Percentiles rank a stretch among this genome's conserved stretches.
phyloP scores from a whole-genome alignment of 2,888 invertebrate species.

The Aquatica leii region DNA sequence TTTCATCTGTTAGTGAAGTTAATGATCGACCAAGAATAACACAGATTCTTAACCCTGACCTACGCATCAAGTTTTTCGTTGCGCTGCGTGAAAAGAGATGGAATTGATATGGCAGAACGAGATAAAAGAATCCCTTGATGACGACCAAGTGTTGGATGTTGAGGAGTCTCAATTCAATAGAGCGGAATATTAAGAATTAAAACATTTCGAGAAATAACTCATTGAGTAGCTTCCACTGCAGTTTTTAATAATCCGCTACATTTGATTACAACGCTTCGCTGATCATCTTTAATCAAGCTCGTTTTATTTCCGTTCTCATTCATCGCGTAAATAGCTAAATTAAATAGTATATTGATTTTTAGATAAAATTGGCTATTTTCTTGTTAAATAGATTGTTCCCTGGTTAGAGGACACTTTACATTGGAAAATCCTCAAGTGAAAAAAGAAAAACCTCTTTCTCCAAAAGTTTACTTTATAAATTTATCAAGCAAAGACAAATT shows the following conservation, averaged over 20 bases:
- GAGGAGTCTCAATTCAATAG: slow-evolving; percentile 29
- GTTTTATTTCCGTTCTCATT: too few species aligned
- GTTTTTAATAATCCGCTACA: too few species aligned
- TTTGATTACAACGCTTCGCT: too few species aligned
- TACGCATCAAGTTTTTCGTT: slow-evolving; percentile 48
- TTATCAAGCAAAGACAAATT: not conserved
- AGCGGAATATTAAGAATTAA: slow-evolving; percentile 31
- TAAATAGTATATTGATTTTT: too few species aligned
- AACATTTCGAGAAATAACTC: slow-evolving; percentile 12
- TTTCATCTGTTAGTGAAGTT: slow-evolving; percentile 38
- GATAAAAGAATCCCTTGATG: slow-evolving; percentile 41
- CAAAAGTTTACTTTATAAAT: slow-evolving; percentile 9
- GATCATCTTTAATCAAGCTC: too few species aligned
- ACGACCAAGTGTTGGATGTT: slow-evolving; percentile 36
- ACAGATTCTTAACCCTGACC: slow-evolving; percentile 48
- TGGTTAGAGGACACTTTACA: too few species aligned
- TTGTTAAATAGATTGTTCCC: too few species aligned
- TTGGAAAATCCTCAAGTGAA: too few species aligned
- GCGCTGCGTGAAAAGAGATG: slow-evolving; percentile 41
- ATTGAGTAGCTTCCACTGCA: too few species aligned
- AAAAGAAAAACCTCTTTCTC: too few species aligned
- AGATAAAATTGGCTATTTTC: too few species aligned
- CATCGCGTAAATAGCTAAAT: too few species aligned
- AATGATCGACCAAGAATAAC: slow-evolving; percentile 45
- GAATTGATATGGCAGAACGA: slow-evolving; percentile 37